Base-by-base conservation (phyloP, 2,113 vertebrate genomes). In the Otus sunia region DNA sequence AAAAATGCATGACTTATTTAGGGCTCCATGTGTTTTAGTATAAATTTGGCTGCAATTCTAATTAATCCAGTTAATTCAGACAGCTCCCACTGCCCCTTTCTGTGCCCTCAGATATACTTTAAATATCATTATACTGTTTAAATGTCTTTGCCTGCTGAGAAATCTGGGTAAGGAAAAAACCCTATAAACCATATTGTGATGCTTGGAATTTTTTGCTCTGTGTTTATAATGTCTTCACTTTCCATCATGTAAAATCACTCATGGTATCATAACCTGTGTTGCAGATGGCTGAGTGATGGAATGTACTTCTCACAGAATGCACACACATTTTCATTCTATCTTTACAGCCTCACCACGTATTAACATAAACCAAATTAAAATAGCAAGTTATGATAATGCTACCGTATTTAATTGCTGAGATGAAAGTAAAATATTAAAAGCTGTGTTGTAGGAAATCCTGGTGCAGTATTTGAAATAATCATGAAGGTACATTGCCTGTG, bases 401-500 rank as follows among this genome's bases (percentile, higher is more conserved):
- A 41, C 49, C 18, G 7, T 15, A 25, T 69, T 88, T 53, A 17
- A 55, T 55, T 75, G 52, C 53, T 52, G 62, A 81, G 69, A 41
- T 87, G 26, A 6, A 60, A 74, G 59, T 21, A 17, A 66, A 55
- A 4, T 19, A 9, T 21, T 14, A 15, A 22, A 41, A 76, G 64
- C 56, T 36, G 50, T 1, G 0, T 6, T 29, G 26, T 3, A 77
- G 64, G 68, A 59, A 60, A 58, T 74, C 34, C 84, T 50, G 43
- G 32, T 47, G 68, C 80, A 37, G 39, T 9, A 6, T 26, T 30
- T 41, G 82, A 20, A 47, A 37, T 50, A 14, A 49, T 29, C 21
- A 1, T 0, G 34, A 0, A 11, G 4, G 30, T 20, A 3, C 8
- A 0, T 4, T 18, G 68, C 32, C 7, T 5, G 26, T 4, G 77